Evolutionary conservation across 2,888 invertebrate species (phyloP).

Genomic region (Cephus pulcher): DNA sequence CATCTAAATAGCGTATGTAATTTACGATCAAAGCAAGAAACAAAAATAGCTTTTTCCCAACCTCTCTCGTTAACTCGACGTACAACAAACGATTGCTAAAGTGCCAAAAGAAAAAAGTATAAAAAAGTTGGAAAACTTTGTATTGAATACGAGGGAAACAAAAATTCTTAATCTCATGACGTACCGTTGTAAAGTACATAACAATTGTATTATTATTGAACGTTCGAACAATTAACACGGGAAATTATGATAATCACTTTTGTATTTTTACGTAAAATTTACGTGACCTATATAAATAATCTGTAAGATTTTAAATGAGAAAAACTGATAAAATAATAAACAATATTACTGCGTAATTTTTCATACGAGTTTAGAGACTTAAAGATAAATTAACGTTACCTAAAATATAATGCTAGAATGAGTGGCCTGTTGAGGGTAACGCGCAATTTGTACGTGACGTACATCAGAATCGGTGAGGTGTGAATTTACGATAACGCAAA

Average conservation of each 20-base stretch:
- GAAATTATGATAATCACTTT: constrained; percentile 55
- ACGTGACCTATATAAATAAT: constrained; percentile 31
- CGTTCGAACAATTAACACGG: constrained; percentile 32
- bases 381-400: constrained; percentile 26
- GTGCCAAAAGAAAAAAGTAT: constrained; percentile 12
- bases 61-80: neutral
- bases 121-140: constrained; percentile 22
- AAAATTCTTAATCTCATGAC: neutral
- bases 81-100: constrained; percentile 22
- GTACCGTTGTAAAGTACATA: neutral
- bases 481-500: constrained; percentile 6
- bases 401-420: constrained; percentile 23
- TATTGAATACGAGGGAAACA: neutral
- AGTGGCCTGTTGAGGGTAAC: constrained; percentile 5
- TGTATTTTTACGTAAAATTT: constrained; percentile 49
- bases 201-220: constrained; percentile 3
- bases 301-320: constrained; percentile 34
- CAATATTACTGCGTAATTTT: constrained; percentile 52
- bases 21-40: neutral
- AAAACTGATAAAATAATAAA: constrained; percentile 22
- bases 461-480: neutral
- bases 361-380: constrained; percentile 47
- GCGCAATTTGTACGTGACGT: constrained; percentile 1
- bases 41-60: neutral
- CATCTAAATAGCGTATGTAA: no score